Evolutionary conservation across 2,888 invertebrate species (phyloP).

Genomic region (Drosophila longiperda): DNA sequence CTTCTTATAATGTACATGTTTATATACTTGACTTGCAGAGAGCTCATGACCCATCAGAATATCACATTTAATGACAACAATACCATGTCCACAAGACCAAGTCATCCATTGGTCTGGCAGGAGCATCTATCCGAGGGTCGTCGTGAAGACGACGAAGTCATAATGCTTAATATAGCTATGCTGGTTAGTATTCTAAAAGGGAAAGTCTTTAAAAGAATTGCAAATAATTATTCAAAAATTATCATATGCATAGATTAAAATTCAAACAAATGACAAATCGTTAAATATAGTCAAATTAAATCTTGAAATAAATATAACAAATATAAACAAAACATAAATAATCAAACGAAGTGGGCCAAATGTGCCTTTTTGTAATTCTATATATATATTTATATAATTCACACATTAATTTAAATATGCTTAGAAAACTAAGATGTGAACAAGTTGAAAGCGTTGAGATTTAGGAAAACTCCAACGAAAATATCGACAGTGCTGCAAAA

Average conservation of each 20-base stretch:
- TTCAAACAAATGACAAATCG: background rate
- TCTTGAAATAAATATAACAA: background rate
- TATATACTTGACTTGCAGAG: constrained; percentile 86
- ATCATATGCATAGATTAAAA: background rate
- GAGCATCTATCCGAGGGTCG: constrained; percentile 91
- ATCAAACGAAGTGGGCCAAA: background rate
- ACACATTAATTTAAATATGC: background rate
- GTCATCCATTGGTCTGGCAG: constrained; percentile 91
- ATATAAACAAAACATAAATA: background rate
- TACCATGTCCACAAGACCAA: constrained; percentile 89
- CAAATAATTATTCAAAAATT: background rate
- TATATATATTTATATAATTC: background rate
- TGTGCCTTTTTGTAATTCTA: background rate
- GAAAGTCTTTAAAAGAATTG: background rate
- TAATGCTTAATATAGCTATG: constrained; percentile 93
- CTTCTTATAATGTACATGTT: background rate
- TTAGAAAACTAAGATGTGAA: background rate
- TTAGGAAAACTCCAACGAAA: background rate
- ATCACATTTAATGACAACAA: constrained; percentile 91
- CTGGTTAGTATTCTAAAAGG: constrained; percentile 88
- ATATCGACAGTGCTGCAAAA: background rate
- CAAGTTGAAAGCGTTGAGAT: background rate
- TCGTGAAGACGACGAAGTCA: constrained; percentile 90
- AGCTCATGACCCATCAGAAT: constrained; percentile 89
- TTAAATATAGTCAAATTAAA: background rate